These are phyloP conservation scores for Panagrolaimus sp. DNA, from an alignment of 1,140 invertebrate genomes.

Conservation along the genomic window DNA sequence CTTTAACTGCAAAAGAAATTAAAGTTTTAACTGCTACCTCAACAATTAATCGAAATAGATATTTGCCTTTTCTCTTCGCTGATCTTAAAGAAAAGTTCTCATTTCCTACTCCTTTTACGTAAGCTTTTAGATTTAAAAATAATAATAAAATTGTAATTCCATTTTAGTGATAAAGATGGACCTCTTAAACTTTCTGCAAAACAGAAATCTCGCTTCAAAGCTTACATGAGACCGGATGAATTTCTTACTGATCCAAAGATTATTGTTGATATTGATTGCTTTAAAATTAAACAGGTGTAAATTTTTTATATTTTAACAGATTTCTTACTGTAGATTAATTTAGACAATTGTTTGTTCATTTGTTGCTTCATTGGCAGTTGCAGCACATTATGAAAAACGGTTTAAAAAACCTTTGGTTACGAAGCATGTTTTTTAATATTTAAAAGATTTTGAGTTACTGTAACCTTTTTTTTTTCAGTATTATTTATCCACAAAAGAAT, in stretches of 20 bases:
- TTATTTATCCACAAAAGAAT: conserved; percentile 82
- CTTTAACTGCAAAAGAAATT: conserved; percentile 38
- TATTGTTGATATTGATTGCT: conserved; percentile 76
- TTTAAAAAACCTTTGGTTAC: conserved; percentile 83
- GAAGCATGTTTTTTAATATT: conserved; percentile 59
- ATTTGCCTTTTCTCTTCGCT: conserved; percentile 84
- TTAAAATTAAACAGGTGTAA: conserved; percentile 74
- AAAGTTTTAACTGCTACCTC: conserved; percentile 67
- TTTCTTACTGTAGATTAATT: conserved; percentile 15
- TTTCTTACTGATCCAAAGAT: conserved; percentile 76
- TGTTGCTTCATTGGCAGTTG: conserved; percentile 88
- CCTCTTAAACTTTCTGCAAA: conserved; percentile 76
- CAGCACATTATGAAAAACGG: conserved; percentile 81
- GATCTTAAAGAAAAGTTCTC: conserved; percentile 76
- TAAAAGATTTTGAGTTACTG: conserved; percentile 27
- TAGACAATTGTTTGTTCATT: conserved; percentile 94
- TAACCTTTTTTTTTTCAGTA: conserved; percentile 66
- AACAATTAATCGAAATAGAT: conserved; percentile 80
- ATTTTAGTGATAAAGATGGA: conserved; percentile 66
- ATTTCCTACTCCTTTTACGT: conserved; percentile 65
- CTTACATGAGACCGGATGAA: conserved; percentile 79
- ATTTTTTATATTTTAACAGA: background rate
- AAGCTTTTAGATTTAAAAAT: conserved; percentile 37
- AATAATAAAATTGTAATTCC: conserved; percentile 18
- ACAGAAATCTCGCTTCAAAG: conserved; percentile 72